Conservation (phyloP, 2,888 invertebrate species). For the Anarsia innoxiella region DNA sequence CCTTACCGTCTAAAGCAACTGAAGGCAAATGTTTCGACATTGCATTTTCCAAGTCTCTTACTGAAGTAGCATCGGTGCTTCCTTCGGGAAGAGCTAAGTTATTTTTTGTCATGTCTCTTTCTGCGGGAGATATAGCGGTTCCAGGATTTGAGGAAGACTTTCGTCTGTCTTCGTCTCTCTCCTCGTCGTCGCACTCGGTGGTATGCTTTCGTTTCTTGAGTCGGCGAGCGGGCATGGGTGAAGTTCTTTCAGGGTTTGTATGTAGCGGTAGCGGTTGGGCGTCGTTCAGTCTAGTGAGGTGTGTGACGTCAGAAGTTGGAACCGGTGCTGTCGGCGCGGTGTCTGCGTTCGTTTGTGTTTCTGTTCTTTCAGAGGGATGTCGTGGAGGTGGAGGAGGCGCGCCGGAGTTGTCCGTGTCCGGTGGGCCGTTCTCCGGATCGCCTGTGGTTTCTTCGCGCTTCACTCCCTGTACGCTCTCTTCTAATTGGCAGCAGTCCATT, state of each 20-base stretch:
- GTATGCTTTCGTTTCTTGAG: slow-evolving; percentile 69
- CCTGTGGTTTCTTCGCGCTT: slow-evolving; percentile 88
- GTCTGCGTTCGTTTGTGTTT: slow-evolving; percentile 56
- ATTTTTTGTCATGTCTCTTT: slow-evolving; percentile 56
- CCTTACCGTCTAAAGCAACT: slow-evolving; percentile 66
- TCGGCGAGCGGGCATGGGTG: slow-evolving; percentile 79
- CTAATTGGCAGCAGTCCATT: slow-evolving; percentile 95
- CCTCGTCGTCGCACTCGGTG: slow-evolving; percentile 59
- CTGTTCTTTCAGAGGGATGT: slow-evolving; percentile 54
- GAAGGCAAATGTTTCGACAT: slow-evolving; percentile 95
- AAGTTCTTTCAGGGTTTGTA: slow-evolving; percentile 59
- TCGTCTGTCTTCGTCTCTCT: slow-evolving; percentile 60
- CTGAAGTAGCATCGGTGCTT: slow-evolving; percentile 76
- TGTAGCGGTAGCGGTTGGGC: slow-evolving; percentile 60
- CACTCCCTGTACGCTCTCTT: slow-evolving; percentile 86
- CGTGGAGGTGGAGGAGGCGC: slow-evolving; percentile 54
- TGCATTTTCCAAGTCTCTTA: slow-evolving; percentile 95
- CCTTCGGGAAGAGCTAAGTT: slow-evolving; percentile 57
- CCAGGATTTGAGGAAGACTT: slow-evolving; percentile 63
- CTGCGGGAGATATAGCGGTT: slow-evolving; percentile 56
- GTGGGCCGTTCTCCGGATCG: slow-evolving; percentile 92
- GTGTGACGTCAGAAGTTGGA: slow-evolving; percentile 59
- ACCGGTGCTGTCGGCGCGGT: slow-evolving; percentile 58
- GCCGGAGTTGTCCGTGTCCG: slow-evolving; percentile 83
- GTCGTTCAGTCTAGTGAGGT: slow-evolving; percentile 60